Evolutionary conservation across 2,797 vertebrate genomes (phyloP).

Genomic region (Apogon talboti): DNA sequence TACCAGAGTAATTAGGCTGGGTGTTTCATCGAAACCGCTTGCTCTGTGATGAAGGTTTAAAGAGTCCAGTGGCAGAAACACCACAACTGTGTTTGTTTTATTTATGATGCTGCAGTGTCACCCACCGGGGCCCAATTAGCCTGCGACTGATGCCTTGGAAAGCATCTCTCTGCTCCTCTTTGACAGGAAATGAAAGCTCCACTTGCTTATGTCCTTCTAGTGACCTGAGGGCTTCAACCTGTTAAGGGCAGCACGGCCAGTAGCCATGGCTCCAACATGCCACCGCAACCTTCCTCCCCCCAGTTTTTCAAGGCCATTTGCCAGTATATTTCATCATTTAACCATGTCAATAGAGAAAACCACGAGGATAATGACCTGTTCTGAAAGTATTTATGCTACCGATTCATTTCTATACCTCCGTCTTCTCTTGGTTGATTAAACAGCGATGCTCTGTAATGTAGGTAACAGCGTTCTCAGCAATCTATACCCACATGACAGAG

Average conservation of each 20-base stretch:
- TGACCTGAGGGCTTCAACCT: slow-evolving; percentile 83
- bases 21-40: slow-evolving; percentile 83
- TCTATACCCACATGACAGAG: slow-evolving; percentile 64
- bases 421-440: slow-evolving; percentile 44
- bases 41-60: slow-evolving; percentile 85
- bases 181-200: slow-evolving; percentile 81
- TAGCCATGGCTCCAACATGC: slow-evolving; percentile 39
- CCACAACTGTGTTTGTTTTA: slow-evolving; percentile 92
- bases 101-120: slow-evolving; percentile 86
- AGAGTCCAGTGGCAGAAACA: slow-evolving; percentile 83
- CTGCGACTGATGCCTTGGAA: slow-evolving; percentile 88
- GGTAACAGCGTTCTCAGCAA: slow-evolving; percentile 37
- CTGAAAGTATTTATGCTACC: slow-evolving; percentile 33
- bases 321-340: slow-evolving; percentile 40
- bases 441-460: slow-evolving; percentile 42
- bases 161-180: slow-evolving; percentile 79
- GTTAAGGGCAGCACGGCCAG: slow-evolving; percentile 48
- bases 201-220: slow-evolving; percentile 85
- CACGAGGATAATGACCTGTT: slow-evolving; percentile 21
- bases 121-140: slow-evolving; percentile 96
- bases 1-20: slow-evolving; percentile 87
- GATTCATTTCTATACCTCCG: slow-evolving; percentile 31
- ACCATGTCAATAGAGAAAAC: slow-evolving; percentile 45
- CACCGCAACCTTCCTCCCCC: slow-evolving; percentile 21
- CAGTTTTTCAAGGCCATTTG: slow-evolving; percentile 27